Base-by-base conservation (phyloP, 2,888 invertebrate genomes). In the Pyralis farinalis region DNA sequence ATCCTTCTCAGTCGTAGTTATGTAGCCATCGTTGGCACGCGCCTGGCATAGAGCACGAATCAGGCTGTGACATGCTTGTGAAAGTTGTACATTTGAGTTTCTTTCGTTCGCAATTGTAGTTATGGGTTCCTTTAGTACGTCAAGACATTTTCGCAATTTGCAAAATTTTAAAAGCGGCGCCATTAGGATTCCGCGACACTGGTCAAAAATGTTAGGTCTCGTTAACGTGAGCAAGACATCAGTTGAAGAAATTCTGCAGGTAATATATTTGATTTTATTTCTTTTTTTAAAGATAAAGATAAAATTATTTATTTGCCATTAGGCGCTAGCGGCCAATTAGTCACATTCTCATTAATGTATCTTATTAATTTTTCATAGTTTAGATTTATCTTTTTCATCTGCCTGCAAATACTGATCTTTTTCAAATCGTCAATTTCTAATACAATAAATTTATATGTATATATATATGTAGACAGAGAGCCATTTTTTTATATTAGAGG, bases 171-270 rank as follows among this genome's bases (percentile, higher is more conserved):
- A 73, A 71, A 74, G 60, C 63, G 73, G 76, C 45, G 73, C 73
- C 1, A 79, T 77, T 0, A 81, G 67, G 42, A 41, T 83, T 6
- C 79, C 84, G 0, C 61, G 78, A 0, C 78, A 81, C 47, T 79
- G 79, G 74, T 80, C 83, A 0, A 83, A 79, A 51, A 76, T 84
- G 67, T 55, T 80, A 33, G 76, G 83, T 3, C 55, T 76, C 2
- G 60, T 65, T 0, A 71, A 63, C 35, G 47, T 67, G 11, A 68
- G 58, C 38, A 77, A 75, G 47, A 51, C 61, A 6, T 60, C 72
- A 0, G 47, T 62, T 44, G 82, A 80, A 37, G 82, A 82, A 47
- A 63, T 84, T 38, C 58, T 83, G 9, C 61, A 77, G 56, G 84
- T 83, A 67, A 73, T 75, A n/a, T n/a, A n/a, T n/a, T n/a, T n/a